Evolutionary conservation across 2,113 vertebrate species (phyloP), one percentile per base, ranked within the genome.

Genomic region (Atherinomorus stipes): DNA sequence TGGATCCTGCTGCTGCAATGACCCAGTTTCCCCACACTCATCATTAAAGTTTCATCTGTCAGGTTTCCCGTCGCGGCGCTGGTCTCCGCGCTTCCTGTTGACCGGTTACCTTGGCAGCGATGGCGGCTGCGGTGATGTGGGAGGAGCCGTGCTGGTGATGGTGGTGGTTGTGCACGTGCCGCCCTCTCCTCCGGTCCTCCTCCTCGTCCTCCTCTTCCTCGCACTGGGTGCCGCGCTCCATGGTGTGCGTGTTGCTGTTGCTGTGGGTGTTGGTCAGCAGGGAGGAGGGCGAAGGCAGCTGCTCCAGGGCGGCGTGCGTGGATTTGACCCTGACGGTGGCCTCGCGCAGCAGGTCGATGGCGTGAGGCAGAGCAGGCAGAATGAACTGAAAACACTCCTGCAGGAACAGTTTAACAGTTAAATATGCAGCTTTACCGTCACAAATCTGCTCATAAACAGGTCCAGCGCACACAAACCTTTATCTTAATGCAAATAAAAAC

Each of bases 341-440:
- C 81, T 99, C 98, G 15, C 97, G 95, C 93, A 99, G 94, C 88
- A 99, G 96, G 88, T 99, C 98, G 64, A 99, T 96, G 92, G 98
- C 98, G 0, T 99, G 98, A 89, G 98, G 98, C 93, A 99, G 95
- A 86, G 98, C 98, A 74, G 98, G 98, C 93, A 99, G 94, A 93
- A 99, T 98, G 93, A 99, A 99, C 93, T 99, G 98, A 93, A 99
- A 99, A 91, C 98, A 99, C 96, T 99, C 98, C 98, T 99, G 88
- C 62, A 37, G 89, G 81, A 64, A 60, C n/a, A 64, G 2, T 28
- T 8, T 28, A 12, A 15, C 11, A 22, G 16, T 13, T 22, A 13
- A 18, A 3, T 28, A 28, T 28, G 28, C 3, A 28, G 28, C 28
- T 28, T 6, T 6, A 28, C 28, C 28, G 6, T 28, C 28, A 28